Conservation (phyloP, 2,797 vertebrate species). For the Falco biarmicus region DNA sequence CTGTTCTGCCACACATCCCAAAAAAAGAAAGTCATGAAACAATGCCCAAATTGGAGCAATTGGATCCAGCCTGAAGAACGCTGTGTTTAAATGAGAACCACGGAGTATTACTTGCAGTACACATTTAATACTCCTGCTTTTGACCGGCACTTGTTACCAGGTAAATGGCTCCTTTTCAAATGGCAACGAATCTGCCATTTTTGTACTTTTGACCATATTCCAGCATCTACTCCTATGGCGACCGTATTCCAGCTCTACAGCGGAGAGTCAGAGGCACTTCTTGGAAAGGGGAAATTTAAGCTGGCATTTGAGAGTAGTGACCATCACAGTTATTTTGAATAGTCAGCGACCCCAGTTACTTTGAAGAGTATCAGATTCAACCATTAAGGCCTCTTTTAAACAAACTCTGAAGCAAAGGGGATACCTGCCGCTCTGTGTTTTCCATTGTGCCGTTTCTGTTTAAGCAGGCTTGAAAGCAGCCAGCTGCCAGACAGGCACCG, state of each 20-base stretch:
- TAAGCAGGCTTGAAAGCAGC: not conserved
- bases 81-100: not conserved
- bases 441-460: not conserved
- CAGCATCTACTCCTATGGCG: not conserved
- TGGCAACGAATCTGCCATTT: not conserved
- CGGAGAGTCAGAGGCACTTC: not conserved
- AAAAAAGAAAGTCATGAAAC: not conserved
- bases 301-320: constrained; percentile 10
- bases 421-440: not conserved
- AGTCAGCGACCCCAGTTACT: not conserved
- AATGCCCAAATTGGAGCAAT: not conserved
- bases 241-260: constrained; percentile 29
- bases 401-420: not conserved
- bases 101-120: not conserved
- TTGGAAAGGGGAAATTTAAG: constrained; percentile 28
- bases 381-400: not conserved
- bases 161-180: not conserved
- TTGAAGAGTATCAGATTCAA: not conserved
- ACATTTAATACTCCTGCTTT: not conserved
- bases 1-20: not conserved
- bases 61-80: not conserved
- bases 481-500: not conserved
- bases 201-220: not conserved
- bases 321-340: not conserved
- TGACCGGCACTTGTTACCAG: not conserved